Base-by-base conservation (phyloP, 2,888 invertebrate species). In the Phasia obesa region DNA sequence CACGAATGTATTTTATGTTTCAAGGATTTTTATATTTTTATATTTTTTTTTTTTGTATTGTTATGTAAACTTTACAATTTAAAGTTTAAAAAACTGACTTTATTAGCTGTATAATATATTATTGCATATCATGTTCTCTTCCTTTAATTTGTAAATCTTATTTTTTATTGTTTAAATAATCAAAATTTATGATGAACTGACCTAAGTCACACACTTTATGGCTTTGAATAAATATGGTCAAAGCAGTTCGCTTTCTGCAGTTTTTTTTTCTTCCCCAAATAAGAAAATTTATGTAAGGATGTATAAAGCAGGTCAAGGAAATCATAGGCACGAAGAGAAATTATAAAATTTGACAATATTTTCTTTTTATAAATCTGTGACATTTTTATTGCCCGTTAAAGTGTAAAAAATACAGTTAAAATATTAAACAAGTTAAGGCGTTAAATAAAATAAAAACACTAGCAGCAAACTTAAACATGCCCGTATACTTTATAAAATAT, bases 201-300 rank as follows among this genome's bases (percentile, higher is more conserved):
- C 84, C 67, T 53, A 49, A 81, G 85, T 84, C 85, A 84, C 81
- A 85, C 85, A 65, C 84, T 84, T 23, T 51, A 31, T 53, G 73
- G 59, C 2, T 65, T 15, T 51, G 15, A 21, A 59, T 17, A 35
- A 38, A 21, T n/a, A 21, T 55, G 25, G 42, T 71, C 81, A 76
- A 81, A 71, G 79, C 79, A 81, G 76, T 27, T 44, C 15, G 21
- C 11, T 64, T 49, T 64, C 23, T 35, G 1, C 5, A 31, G 7
- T 13, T 19, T 1, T n/a, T 21, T 51, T 51, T 65, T n/a, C 38
- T 15, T 42, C 1, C 1, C 3, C 1, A 13, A 38, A 13, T 38
- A 38, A 38, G 38, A 13, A 38, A 38, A 38, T 31, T n/a, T 31
- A 31, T 31, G 6, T 31, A 31, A 3, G 11, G 11, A 2, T 15